phyloP scores from a whole-genome alignment of 2,888 invertebrate species.

The Tachina grossa region DNA sequence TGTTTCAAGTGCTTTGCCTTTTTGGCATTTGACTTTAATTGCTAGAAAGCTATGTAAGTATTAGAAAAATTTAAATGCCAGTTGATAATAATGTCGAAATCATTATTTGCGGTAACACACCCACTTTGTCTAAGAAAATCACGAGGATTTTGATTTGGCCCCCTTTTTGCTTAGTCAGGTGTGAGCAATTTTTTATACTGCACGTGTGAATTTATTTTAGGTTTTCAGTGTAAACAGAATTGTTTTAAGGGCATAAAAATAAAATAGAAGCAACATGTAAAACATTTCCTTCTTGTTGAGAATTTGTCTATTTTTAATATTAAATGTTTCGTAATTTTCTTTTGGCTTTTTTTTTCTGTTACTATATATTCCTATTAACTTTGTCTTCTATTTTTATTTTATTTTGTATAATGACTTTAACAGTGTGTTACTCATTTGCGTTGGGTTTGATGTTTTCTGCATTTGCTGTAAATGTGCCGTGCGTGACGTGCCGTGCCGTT shows the following conservation, averaged over 20 bases:
- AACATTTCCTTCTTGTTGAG: constrained; percentile 22
- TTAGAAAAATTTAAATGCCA: neutral
- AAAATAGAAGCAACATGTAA: neutral
- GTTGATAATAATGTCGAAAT: constrained; percentile 24
- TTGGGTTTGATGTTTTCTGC: constrained; percentile 30
- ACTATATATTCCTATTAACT: constrained; percentile 34
- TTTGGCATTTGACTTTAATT: constrained; percentile 66
- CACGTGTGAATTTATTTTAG: constrained; percentile 24
- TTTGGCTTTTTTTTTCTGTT: constrained; percentile 16
- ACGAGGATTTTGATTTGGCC: constrained; percentile 53
- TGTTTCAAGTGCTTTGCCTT: constrained; percentile 63
- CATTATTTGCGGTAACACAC: constrained; percentile 47
- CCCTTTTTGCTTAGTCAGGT: constrained; percentile 47
- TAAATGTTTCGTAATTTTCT: neutral
- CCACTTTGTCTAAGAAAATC: constrained; percentile 55
- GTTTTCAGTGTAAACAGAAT: neutral
- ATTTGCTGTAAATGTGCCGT: constrained; percentile 71
- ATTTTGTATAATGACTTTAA: constrained; percentile 24
- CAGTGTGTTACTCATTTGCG: constrained; percentile 41
- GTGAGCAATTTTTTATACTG: constrained; percentile 21
- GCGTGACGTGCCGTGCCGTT: constrained; percentile 73
- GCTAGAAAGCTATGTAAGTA: constrained; percentile 8
- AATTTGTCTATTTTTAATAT: constrained; percentile 11
- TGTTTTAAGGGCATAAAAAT: neutral
- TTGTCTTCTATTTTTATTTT: constrained; percentile 35